Percentiles rank a stretch among this genome's conserved stretches.
These are phyloP conservation scores for Barbus barbus DNA, from an alignment of 2,113 vertebrate species.

Conservation along the genomic window DNA sequence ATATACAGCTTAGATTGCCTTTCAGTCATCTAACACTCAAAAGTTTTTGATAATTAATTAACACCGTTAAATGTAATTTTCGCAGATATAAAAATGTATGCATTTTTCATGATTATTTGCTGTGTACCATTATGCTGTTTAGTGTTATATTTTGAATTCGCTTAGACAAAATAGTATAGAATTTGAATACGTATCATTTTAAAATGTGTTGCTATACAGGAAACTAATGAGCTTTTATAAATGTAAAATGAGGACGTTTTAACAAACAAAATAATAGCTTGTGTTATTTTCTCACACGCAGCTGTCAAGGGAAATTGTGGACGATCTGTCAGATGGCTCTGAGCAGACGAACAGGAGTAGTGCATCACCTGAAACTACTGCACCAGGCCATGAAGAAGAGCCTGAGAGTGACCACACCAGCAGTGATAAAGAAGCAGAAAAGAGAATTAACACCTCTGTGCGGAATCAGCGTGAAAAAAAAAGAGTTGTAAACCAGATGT, in stretches of 20 bases:
- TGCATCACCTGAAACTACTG: not conserved
- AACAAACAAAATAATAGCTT: not conserved
- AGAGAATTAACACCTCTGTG: not conserved
- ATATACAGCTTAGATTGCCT: too few relatives aligned
- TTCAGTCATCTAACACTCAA: too few relatives aligned
- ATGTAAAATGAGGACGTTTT: not conserved
- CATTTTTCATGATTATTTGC: too few relatives aligned
- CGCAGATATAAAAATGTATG: too few relatives aligned
- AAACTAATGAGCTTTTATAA: not conserved
- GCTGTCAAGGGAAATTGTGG: slow-evolving; percentile 41
- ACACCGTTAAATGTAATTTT: too few relatives aligned
- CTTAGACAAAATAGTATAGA: too few relatives aligned
- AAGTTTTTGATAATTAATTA: too few relatives aligned
- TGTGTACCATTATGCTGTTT: too few relatives aligned
- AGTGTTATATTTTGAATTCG: too few relatives aligned
- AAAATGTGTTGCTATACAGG: too few relatives aligned
- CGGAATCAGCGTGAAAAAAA: not conserved
- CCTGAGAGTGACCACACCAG: slow-evolving; percentile 29
- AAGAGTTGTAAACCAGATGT: not conserved
- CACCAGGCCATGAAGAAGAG: slow-evolving; percentile 11
- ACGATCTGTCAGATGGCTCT: slow-evolving; percentile 33
- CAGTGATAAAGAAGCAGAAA: slow-evolving; percentile 21
- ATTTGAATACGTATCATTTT: too few relatives aligned
- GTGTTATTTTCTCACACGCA: slow-evolving; percentile 11
- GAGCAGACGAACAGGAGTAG: slow-evolving; percentile 41